These are phyloP conservation scores for Metridium senile DNA, from an alignment of 92 coral and sea anemone genomes.

Conservation along the genomic window DNA sequence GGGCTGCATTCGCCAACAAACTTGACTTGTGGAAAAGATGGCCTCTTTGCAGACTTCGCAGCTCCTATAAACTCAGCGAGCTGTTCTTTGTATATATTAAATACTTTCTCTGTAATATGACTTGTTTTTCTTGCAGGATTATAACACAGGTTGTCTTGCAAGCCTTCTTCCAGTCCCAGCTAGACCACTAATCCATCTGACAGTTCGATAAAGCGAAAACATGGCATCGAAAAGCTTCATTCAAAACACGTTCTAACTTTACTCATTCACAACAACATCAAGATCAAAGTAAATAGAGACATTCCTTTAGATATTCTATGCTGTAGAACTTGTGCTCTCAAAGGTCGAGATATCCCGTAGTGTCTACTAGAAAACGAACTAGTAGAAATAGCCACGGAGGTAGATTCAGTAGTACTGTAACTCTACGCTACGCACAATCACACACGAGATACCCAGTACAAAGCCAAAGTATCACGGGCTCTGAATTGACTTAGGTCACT, in stretches of 20 bases:
- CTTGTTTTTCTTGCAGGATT: not conserved
- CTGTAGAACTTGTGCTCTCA: not conserved
- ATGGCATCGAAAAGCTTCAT: conserved; percentile 17
- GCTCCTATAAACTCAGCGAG: not conserved
- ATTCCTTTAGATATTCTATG: conserved; percentile 14
- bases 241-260: conserved; percentile 1
- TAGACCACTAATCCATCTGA: not conserved
- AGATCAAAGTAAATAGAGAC: conserved; percentile 23
- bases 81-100: not conserved
- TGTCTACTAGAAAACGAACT: conserved; percentile 2
- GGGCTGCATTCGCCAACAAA: not conserved
- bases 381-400: not conserved
- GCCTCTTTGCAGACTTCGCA: not conserved
- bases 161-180: not conserved
- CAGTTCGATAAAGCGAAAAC: not conserved
- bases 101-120: not conserved
- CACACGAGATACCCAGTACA: conserved; percentile 9
- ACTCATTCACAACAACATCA: not conserved
- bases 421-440: conserved; percentile 1
- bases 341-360: conserved; percentile 5
- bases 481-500: conserved; percentile 7
- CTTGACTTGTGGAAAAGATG: not conserved
- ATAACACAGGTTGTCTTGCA: not conserved
- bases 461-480: conserved; percentile 4
- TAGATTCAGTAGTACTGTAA: not conserved